Conservation (phyloP, 1,140 invertebrate genomes). For the Pogonus chalceus region DNA sequence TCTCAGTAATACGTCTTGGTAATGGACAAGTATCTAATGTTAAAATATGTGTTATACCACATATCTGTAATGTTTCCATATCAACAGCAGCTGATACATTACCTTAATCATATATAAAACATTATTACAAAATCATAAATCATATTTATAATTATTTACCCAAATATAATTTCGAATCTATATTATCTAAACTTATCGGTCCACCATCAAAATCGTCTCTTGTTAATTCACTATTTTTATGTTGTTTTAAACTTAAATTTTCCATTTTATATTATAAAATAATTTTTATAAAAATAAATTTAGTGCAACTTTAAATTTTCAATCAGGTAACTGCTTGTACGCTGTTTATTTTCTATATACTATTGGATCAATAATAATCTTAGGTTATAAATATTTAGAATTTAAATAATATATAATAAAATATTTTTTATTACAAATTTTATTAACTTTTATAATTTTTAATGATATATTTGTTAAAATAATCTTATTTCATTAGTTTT, state of each 20-base stretch:
- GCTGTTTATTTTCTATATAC: too few species aligned
- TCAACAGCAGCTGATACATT: slow-evolving; percentile 70
- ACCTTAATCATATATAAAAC: slow-evolving; percentile 37
- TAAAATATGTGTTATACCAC: slow-evolving; percentile 63
- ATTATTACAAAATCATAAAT: slow-evolving; percentile 6
- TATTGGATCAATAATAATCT: too few species aligned
- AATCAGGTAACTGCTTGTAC: slow-evolving; percentile 1
- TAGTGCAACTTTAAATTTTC: slow-evolving; percentile 7
- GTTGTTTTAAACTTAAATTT: not conserved
- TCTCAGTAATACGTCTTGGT: slow-evolving; percentile 56
- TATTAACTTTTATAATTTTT: too few species aligned
- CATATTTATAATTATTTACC: slow-evolving; percentile 35
- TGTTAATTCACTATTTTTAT: not conserved
- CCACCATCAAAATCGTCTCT: slow-evolving; percentile 44
- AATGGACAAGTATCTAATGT: slow-evolving; percentile 74
- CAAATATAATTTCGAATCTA: slow-evolving; percentile 61
- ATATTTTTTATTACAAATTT: too few species aligned
- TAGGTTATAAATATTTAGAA: too few species aligned
- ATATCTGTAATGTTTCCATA: slow-evolving; percentile 50
- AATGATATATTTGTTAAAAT: too few species aligned
- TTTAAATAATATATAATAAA: too few species aligned
- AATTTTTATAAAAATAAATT: not conserved
- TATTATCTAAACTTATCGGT: slow-evolving; percentile 53
- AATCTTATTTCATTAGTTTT: too few species aligned
- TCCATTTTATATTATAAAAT: slow-evolving; percentile 4